Percentiles rank a stretch among this genome's conserved stretches.
Conservation (phyloP, 2,888 invertebrate genomes). For the Schrankia costaestrigalis region DNA sequence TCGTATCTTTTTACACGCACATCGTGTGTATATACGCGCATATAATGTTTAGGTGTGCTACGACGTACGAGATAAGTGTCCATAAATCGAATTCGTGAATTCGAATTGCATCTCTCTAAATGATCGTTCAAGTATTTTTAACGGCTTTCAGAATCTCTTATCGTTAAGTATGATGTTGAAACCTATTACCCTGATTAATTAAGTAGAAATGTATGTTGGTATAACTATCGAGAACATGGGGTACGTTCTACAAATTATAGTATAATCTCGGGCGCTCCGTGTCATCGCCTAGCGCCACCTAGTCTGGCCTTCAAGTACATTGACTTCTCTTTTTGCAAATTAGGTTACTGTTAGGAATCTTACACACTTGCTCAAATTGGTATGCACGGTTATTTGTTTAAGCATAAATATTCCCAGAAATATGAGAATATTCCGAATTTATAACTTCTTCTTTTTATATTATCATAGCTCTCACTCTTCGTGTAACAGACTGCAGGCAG, state of each 20-base stretch:
- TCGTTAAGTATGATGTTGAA: constrained; percentile 6
- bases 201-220: not conserved
- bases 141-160: constrained; percentile 2
- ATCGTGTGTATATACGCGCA: constrained; percentile 74
- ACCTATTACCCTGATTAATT: not conserved
- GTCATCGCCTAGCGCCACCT: constrained; percentile 54
- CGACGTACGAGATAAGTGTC: constrained; percentile 60
- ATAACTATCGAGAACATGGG: constrained; percentile 53
- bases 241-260: constrained; percentile 59
- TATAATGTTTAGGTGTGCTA: constrained; percentile 71
- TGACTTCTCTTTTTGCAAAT: constrained; percentile 55
- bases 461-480: too few species aligned
- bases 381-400: constrained; percentile 9
- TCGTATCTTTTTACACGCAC: constrained; percentile 78
- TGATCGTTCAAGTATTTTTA: constrained; percentile 12
- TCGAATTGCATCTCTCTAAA: constrained; percentile 51
- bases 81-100: constrained; percentile 75
- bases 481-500: too few species aligned
- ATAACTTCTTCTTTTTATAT: too few species aligned
- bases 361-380: too few species aligned
- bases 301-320: constrained; percentile 62
- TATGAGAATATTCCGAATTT: too few species aligned
- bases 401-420: not conserved
- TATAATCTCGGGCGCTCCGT: constrained; percentile 51
- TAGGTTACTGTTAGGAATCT: too few species aligned